These are phyloP conservation scores for Chironomus tepperi DNA, from an alignment of 1,140 invertebrate genomes.

Conservation along the genomic window DNA sequence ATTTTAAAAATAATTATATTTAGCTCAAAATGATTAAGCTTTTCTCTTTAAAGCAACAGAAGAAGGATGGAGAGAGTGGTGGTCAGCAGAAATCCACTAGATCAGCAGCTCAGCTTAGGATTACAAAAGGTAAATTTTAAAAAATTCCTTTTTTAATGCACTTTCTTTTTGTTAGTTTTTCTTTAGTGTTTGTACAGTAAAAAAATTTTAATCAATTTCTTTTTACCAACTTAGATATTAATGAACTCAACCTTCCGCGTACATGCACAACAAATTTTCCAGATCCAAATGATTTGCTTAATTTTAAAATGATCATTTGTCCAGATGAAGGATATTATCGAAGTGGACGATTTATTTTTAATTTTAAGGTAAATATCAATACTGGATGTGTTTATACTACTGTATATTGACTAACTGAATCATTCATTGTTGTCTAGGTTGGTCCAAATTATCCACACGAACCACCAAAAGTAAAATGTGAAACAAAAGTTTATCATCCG, in stretches of 20 bases:
- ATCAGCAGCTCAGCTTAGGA: conserved; percentile 90
- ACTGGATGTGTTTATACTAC: not conserved
- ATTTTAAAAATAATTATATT: not conserved
- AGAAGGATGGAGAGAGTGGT: conserved; percentile 87
- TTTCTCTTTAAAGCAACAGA: conserved; percentile 95
- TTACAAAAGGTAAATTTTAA: conserved; percentile 78
- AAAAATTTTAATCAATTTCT: conserved; percentile 9
- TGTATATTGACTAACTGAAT: not conserved
- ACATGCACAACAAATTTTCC: conserved; percentile 94
- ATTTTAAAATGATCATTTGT: conserved; percentile 92
- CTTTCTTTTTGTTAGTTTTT: too few relatives aligned
- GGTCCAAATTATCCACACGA: conserved; percentile 95
- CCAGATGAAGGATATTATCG: conserved; percentile 97
- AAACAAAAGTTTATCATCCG: conserved; percentile 89
- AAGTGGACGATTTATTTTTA: conserved; percentile 90
- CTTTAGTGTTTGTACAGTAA: not conserved
- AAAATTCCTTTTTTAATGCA: not conserved
- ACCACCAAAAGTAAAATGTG: conserved; percentile 91
- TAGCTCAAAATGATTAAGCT: conserved; percentile 79
- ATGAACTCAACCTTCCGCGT: conserved; percentile 94
- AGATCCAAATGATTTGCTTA: conserved; percentile 90
- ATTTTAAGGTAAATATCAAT: conserved; percentile 63
- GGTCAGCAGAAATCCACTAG: conserved; percentile 70
- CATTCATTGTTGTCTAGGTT: conserved; percentile 46
- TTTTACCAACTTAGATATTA: conserved; percentile 68